These are phyloP conservation scores for Tanypteryx hageni DNA, from an alignment of 2,888 invertebrate genomes.

Conservation along the genomic window DNA sequence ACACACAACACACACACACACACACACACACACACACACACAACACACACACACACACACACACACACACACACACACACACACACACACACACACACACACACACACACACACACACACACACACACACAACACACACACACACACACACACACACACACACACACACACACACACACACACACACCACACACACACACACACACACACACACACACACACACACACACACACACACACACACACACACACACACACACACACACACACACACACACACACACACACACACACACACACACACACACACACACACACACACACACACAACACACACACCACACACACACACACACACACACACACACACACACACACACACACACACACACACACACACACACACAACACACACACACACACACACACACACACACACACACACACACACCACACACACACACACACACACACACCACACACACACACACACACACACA, in stretches of 20 bases:
- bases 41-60: conserved; percentile 1
- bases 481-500: conserved; percentile 1
- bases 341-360: too few relatives aligned
- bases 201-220: conserved; percentile 1
- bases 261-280: conserved; percentile 1
- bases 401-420: too few relatives aligned
- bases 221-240: conserved; percentile 1
- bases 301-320: conserved; percentile 1
- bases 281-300: conserved; percentile 1
- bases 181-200: too few relatives aligned
- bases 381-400: conserved; percentile 1
- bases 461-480: too few relatives aligned
- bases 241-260: conserved; percentile 1
- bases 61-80: conserved; percentile 1
- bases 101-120: not conserved
- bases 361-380: conserved; percentile 1
- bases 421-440: too few relatives aligned
- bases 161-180: conserved; percentile 1
- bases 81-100: conserved; percentile 1
- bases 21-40: too few relatives aligned
- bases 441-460: too few relatives aligned
- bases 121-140: too few relatives aligned
- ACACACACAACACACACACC: too few relatives aligned
- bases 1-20: too few relatives aligned
- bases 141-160: conserved; percentile 1